Base-by-base conservation (phyloP, 2,888 invertebrate species). In the Pogonocherus hispidulus region DNA sequence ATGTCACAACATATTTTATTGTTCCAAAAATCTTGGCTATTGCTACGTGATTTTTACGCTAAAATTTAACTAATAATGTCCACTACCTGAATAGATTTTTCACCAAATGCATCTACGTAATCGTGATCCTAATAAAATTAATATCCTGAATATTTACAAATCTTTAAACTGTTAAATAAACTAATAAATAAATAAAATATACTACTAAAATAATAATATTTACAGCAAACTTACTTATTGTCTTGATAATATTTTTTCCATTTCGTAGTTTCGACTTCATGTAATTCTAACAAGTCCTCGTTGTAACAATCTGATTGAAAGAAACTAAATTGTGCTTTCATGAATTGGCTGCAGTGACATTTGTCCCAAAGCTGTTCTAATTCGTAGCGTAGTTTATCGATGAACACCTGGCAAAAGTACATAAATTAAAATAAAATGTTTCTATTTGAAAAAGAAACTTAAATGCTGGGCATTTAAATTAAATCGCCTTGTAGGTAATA, bases 211-310 rank as follows among this genome's bases (percentile, higher is more conserved):
- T 3, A 51, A 41, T 47, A 41, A 22, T 27, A 11, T 51, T 18
- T 27, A 46, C 27, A 19, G 44, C 18, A 14, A 44, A 75, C 87
- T 86, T 79, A 90, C 90, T 88, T 89, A 79, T 94, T 90, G 0
- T 88, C 87, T 56, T 90, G 86, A 79, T 92, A 93, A 82, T 87
- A 92, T 14, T 86, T 86, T 56, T 89, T 89, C 32, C 95, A 86
- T 79, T 90, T 91, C 11, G 91, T 89, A 3, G 94, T 86, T 83
- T 97, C 94, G 51, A 91, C 82, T 82, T 97, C 96, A 80, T 96
- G 95, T 18, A 92, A 81, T 0, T 91, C 90, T 8, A 97, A 86
- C 0, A 95, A 86, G 83, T 94, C 94, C 80, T 97, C 96, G 0
- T 92, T 92, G 81, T 90, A 95, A 47, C 90, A 89, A 46, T 92